Evolutionary conservation across 2,113 vertebrate species (phyloP), one percentile per base, ranked within the genome.

Genomic region (Tiliqua scincoides): DNA sequence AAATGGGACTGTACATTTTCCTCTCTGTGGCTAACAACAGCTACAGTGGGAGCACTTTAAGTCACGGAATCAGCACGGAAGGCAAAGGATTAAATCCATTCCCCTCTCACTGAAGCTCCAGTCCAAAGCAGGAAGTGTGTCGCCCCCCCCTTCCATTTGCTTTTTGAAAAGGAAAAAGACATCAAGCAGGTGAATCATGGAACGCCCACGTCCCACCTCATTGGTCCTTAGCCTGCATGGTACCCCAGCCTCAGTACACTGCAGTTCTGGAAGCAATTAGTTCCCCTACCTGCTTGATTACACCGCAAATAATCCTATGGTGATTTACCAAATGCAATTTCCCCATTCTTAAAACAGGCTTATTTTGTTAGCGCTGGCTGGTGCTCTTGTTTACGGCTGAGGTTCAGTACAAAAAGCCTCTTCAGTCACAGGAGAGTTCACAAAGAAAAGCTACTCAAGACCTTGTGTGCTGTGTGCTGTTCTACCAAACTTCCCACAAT

Each of bases 351-450:
- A 40, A 79, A 79, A 84, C 0, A 37, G 25, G 54, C 12, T 88
- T 84, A 1, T 87, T 91, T 72, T 72, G 80, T 70, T 84, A 90
- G 80, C 84, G 71, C 37, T 75, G 17, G 91, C 84, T 27, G 32
- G 43, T 74, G 40, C 79, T 35, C 67, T 90, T 84, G 61, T 82
- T 23, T 71, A 14, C 61, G 32, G 85, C 67, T 52, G 43, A 35
- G 82, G 35, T 6, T 57, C 82, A 68, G 48, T 54, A n/a, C 43
- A 48, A 25, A 81, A 81, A 68, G 20, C 23, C 18, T 43, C 14
- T 70, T 54, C 10, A 23, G 27, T 1, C 11, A 9, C 65, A 63
- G 43, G 8, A 68, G 25, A 6, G n/a, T 17, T 82, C 43, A 63
- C 65, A 70, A n/a, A 65, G 35, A 40, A 25, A 62, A 61, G 17